Evolutionary conservation across 2,888 invertebrate species (phyloP), one percentile per base, ranked within the genome.

Genomic region (Synergus umbraculus): DNA sequence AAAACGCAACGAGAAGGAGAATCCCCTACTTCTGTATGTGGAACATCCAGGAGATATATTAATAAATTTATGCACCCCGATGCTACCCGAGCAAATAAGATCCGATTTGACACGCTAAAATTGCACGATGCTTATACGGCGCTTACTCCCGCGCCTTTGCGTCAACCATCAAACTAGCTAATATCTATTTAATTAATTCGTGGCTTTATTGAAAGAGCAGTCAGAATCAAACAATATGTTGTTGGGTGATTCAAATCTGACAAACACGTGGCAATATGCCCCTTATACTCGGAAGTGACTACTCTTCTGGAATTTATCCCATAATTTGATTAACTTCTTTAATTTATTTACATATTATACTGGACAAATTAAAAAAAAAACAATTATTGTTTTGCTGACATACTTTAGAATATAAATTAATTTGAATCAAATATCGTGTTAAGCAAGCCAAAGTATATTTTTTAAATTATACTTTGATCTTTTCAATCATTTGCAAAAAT

Each of bases 141-240:
- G 80, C 85, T 88, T 88, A 49, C 54, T 73, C 73, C 12, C 49
- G 54, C 49, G 73, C 73, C 73, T 54, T 67, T 49, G 37, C 73
- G 54, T 73, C 73, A 73, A 73, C 86, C 87, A 91, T 89, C 89
- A 89, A 91, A 85, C 88, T 87, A 86, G 81, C 88, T 92, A 92
- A 91, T 92, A 90, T 90, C 87, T 86, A 88, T 91, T 92, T 91
- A 90, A 91, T 92, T 90, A 91, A 90, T 91, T 89, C 77, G 82
- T 83, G 84, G 80, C 85, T 82, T 80, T 83, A 81, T 84, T 79
- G 82, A 79, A 79, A 83, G 79, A 84, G 84, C 79, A 78, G 85
- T 83, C 82, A 83, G 81, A 77, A 67, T 84, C 83, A 64, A 73
- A 85, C 86, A 86, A 83, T 86, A 85, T 83, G 86, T 82, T 82